Percentiles rank a stretch among this genome's conserved stretches.
Conservation (phyloP, 2,888 invertebrate genomes). For the Hemistola chrysoprasaria region DNA sequence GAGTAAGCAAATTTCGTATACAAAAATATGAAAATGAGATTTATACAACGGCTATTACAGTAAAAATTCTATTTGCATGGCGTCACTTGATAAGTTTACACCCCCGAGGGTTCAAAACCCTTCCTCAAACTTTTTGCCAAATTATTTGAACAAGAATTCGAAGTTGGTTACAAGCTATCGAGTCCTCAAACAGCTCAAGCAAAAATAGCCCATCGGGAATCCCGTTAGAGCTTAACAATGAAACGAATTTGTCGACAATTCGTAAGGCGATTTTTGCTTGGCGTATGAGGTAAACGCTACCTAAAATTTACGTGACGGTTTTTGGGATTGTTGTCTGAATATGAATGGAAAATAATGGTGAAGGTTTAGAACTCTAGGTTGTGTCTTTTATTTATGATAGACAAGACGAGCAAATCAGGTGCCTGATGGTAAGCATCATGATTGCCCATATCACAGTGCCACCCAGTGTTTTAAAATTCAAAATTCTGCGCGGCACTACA, state of each 20-base stretch:
- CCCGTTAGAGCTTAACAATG: conserved; percentile 33
- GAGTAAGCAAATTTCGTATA: conserved; percentile 24
- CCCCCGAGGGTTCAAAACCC: conserved; percentile 60
- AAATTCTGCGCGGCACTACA: too few relatives aligned
- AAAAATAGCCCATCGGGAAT: conserved; percentile 46
- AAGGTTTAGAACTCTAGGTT: too few relatives aligned
- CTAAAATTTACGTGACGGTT: conserved; percentile 9
- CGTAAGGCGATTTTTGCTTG: conserved; percentile 47
- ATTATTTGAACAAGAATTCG: conserved; percentile 68
- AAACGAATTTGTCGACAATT: conserved; percentile 35
- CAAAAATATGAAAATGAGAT: conserved; percentile 33
- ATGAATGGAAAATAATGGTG: not conserved
- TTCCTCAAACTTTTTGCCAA: conserved; percentile 69
- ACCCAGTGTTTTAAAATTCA: too few relatives aligned
- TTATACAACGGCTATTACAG: conserved; percentile 30
- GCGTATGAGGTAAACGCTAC: conserved; percentile 31
- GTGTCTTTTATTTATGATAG: too few relatives aligned
- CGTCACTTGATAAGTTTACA: conserved; percentile 62
- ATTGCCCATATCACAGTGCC: too few relatives aligned
- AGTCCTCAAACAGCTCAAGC: conserved; percentile 40
- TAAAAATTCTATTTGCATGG: conserved; percentile 34
- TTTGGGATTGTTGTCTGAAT: conserved; percentile 6
- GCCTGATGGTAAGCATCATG: too few relatives aligned
- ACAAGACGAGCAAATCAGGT: too few relatives aligned
- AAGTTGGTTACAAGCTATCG: conserved; percentile 26